Base-by-base conservation (phyloP, 1,140 invertebrate genomes). In the Scaptomyza graminum region DNA sequence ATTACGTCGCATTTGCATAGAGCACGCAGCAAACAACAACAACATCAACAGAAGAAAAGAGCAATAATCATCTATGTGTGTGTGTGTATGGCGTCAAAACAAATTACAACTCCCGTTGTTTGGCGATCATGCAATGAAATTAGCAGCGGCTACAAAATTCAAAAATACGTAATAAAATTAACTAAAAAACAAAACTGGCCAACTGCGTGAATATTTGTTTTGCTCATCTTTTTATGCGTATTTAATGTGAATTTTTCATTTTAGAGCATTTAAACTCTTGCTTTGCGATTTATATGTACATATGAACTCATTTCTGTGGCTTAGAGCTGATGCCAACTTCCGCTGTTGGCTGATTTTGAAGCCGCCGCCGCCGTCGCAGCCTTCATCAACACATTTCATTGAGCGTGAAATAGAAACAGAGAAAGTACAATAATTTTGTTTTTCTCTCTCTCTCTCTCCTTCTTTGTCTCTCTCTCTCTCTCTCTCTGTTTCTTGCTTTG, bases 341-440 rank as follows among this genome's bases (percentile, higher is more conserved):
- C 83, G 83, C 69, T 79, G 68, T 60, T 79, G 80, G 59, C 44
- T 67, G 62, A 25, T 63, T 59, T 72, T 60, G 41, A 65, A 52
- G 37, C 37, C 12, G 31, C 31, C 31, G 57, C 50, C 60, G 44
- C 22, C 54, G 60, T 41, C 56, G 47, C 46, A 69, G 67, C 64
- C 76, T 76, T 88, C 88, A 90, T 90, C 88, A 88, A 90, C 74
- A 87, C 74, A 90, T 90, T 89, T 88, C 88, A 90, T 90, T 90
- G 80, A 90, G 88, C 88, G 88, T 90, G 88, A 90, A 90, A 90
- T 90, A 83, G 88, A 88, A 90, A 90, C 88, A 90, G 88, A 90
- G 88, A 90, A 90, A 90, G 88, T 83, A 89, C 79, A 79, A 83
- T 88, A 79, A 83, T 89, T 79, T 74, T 50, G 67, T 37, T 63